Evolutionary conservation across 64 coral and sea anemone species (phyloP).

Genomic region (Actinia equina): DNA sequence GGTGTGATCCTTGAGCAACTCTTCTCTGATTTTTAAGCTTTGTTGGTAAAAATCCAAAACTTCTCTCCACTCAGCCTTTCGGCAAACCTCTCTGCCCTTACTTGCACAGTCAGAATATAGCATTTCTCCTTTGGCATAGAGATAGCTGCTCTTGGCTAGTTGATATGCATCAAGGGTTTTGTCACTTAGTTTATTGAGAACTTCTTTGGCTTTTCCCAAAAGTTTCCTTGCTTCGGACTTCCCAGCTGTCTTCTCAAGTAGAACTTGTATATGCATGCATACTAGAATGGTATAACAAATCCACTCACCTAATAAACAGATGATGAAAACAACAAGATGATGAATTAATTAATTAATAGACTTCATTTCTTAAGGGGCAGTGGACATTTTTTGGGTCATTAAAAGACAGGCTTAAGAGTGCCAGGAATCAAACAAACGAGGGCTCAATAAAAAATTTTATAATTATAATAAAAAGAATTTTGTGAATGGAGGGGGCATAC

Average conservation of each 20-base stretch:
- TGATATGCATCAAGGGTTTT: neutral
- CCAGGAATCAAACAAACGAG: too few species aligned
- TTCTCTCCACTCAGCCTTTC: neutral
- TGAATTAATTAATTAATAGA: too few species aligned
- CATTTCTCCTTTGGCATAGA: conserved; percentile 30
- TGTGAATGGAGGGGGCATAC: too few species aligned
- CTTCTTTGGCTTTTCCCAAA: neutral
- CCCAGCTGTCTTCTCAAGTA: conserved; percentile 15
- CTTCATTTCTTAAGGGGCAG: too few species aligned
- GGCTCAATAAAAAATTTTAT: too few species aligned
- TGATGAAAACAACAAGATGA: too few species aligned
- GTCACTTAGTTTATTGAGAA: neutral
- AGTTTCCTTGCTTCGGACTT: conserved; percentile 20
- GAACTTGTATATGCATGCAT: conserved; percentile 12
- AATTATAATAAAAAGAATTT: too few species aligned
- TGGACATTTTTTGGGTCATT: too few species aligned
- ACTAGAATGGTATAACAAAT: conserved; percentile 6
- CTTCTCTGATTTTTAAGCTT: conserved; percentile 24
- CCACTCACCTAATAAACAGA: neutral
- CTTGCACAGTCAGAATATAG: neutral
- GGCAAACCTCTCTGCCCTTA: neutral
- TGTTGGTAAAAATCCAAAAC: neutral
- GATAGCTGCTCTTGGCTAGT: conserved; percentile 10
- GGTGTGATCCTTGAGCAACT: conserved; percentile 17
- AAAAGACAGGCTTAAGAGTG: too few species aligned